A percentile compares a stretch with the other conserved stretches of the same genome.
phyloP scores from a whole-genome alignment of 2,888 invertebrate species.

The Nematopogon swammerdamellus region DNA sequence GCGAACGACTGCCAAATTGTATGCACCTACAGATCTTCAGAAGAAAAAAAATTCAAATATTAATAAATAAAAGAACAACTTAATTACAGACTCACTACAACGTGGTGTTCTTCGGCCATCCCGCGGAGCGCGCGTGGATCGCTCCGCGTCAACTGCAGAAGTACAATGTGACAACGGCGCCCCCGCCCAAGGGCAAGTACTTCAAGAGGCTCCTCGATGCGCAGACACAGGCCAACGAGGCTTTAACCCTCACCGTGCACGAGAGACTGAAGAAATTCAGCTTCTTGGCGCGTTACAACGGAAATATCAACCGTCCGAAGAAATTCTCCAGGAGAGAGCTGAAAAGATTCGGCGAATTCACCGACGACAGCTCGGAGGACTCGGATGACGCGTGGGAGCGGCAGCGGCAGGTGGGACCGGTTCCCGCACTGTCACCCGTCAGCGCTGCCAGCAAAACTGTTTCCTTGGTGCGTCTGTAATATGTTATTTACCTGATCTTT shows the following conservation, averaged over 20 bases:
- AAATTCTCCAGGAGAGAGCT: conserved; percentile 23
- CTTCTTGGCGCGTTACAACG: conserved; percentile 40
- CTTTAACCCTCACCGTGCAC: conserved; percentile 23
- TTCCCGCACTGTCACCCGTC: neutral
- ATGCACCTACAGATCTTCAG: too few species aligned
- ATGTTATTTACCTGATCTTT: too few species aligned
- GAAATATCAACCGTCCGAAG: conserved; percentile 31
- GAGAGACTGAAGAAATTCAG: conserved; percentile 39
- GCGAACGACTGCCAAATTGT: too few species aligned
- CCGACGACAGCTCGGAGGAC: neutral
- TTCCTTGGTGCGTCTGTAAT: too few species aligned
- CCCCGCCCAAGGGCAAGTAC: conserved; percentile 15
- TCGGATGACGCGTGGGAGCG: too few species aligned
- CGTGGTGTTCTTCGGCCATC: conserved; percentile 45
- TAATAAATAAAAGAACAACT: too few species aligned
- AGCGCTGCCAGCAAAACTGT: too few species aligned
- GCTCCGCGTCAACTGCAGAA: conserved; percentile 21
- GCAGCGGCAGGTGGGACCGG: neutral
- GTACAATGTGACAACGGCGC: too few species aligned
- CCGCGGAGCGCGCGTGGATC: conserved; percentile 45
- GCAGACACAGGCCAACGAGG: conserved; percentile 34
- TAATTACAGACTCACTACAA: conserved; percentile 55
- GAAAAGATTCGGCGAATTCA: conserved; percentile 15
- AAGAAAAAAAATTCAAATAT: too few species aligned
- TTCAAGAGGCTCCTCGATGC: conserved; percentile 30